A percentile compares a stretch with the other conserved stretches of the same genome.
Evolutionary conservation across 2,113 vertebrate genomes (phyloP).

Genomic region (Empidonax alnorum): DNA sequence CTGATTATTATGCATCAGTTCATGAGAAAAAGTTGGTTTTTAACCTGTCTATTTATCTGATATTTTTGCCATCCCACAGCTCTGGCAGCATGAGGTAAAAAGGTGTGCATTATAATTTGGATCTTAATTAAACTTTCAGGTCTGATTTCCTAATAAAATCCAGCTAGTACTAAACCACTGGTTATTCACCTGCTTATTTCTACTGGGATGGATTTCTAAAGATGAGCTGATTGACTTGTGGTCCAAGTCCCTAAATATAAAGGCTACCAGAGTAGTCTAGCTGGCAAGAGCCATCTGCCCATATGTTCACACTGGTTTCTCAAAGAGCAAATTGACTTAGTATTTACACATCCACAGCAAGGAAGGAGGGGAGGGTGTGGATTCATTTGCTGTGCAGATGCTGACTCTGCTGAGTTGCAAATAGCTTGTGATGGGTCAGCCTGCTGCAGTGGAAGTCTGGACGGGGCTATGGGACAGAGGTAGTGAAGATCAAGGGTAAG

Average conservation of each 20-base stretch:
- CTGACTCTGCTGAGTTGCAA: not conserved
- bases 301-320: not conserved
- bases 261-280: not conserved
- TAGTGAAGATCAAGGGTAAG: not conserved
- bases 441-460: not conserved
- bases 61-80: not conserved
- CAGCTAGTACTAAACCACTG: not conserved
- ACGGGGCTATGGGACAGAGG: not conserved
- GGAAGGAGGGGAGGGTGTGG: not conserved
- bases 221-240: not conserved
- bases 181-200: not conserved
- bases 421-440: not conserved
- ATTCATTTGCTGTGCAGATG: not conserved
- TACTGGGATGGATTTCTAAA: not conserved
- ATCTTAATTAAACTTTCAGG: not conserved
- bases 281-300: not conserved
- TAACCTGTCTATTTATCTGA: not conserved
- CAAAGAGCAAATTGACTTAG: not conserved
- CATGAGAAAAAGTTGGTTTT: not conserved
- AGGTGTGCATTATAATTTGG: not conserved
- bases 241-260: not conserved
- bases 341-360: not conserved
- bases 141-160: not conserved
- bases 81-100: not conserved
- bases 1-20: not conserved